A percentile compares a stretch with the other conserved stretches of the same genome.
Evolutionary conservation across 2,797 vertebrate species (phyloP).

Genomic region (Bryconaethiops microstoma): DNA sequence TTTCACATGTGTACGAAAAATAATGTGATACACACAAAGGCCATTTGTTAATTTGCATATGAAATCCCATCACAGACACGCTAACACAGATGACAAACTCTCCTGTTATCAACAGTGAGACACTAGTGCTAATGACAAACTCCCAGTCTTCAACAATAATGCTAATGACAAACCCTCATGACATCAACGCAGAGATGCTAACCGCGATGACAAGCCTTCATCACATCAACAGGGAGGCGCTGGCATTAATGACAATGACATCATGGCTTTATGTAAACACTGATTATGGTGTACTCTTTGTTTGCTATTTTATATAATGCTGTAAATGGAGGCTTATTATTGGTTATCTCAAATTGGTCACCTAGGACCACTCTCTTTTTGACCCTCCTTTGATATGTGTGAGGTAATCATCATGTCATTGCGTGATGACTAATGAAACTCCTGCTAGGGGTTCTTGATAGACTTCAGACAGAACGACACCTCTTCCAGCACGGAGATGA

Average conservation of each 20-base stretch:
- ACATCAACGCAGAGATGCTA: not conserved
- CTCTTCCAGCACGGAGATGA: conserved; percentile 74
- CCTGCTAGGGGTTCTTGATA: conserved; percentile 67
- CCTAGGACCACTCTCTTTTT: not conserved
- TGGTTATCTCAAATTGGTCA: not conserved
- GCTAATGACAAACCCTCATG: not conserved
- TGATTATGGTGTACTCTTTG: not conserved
- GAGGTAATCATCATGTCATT: not conserved
- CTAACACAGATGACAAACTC: not conserved
- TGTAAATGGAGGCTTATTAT: not conserved
- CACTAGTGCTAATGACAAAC: not conserved
- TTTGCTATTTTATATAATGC: not conserved
- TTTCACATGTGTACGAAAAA: too few species aligned
- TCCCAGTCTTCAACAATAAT: not conserved
- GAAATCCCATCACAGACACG: not conserved
- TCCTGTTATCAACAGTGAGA: not conserved
- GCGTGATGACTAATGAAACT: conserved; percentile 11
- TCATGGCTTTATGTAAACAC: not conserved
- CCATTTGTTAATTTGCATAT: too few species aligned
- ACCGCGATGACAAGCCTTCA: not conserved
- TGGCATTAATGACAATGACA: not conserved
- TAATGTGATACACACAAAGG: too few species aligned
- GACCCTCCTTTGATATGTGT: not conserved
- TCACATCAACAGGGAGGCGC: not conserved
- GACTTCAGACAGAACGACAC: conserved; percentile 63